phyloP scores from a whole-genome alignment of 1,140 invertebrate genomes.

The Limonius californicus region DNA sequence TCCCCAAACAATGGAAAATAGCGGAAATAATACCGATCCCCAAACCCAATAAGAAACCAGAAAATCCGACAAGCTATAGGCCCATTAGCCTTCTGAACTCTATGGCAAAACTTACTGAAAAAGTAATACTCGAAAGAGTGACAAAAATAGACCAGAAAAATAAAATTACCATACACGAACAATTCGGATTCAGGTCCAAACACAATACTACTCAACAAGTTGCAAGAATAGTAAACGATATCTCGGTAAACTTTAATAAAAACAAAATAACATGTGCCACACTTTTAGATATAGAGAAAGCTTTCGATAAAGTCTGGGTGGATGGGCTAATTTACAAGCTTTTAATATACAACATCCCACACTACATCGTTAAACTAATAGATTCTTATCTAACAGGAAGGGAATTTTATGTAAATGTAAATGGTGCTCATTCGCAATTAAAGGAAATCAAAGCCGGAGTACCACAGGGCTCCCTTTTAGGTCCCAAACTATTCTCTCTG shows the following conservation, averaged over 20 bases:
- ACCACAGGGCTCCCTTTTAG: conserved; percentile 32
- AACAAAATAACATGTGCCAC: conserved; percentile 24
- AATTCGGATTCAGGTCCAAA: conserved; percentile 45
- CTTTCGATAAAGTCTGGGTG: conserved; percentile 43
- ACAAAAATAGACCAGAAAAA: conserved; percentile 18
- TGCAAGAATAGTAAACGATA: conserved; percentile 38
- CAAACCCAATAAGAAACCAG: conserved; percentile 39
- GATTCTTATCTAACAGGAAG: conserved; percentile 32
- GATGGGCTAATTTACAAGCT: conserved; percentile 39
- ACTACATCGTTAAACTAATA: conserved; percentile 30
- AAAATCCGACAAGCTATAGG: conserved; percentile 33
- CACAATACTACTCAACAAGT: conserved; percentile 45
- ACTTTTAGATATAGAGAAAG: conserved; percentile 41
- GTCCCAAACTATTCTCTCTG: conserved; percentile 30
- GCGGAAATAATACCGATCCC: conserved; percentile 37
- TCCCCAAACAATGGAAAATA: conserved; percentile 36
- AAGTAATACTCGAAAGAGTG: conserved; percentile 25
- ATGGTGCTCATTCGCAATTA: conserved; percentile 22
- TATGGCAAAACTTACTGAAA: conserved; percentile 42
- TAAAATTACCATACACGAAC: conserved; percentile 33
- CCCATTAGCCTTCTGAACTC: conserved; percentile 42
- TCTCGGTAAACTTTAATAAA: conserved; percentile 38
- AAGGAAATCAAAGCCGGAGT: conserved; percentile 33
- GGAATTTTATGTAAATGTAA: conserved; percentile 30
- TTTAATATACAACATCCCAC: conserved; percentile 18